These are phyloP conservation scores for Acrossocheilus fasciatus DNA, from an alignment of 2,797 vertebrate genomes.

Conservation along the genomic window DNA sequence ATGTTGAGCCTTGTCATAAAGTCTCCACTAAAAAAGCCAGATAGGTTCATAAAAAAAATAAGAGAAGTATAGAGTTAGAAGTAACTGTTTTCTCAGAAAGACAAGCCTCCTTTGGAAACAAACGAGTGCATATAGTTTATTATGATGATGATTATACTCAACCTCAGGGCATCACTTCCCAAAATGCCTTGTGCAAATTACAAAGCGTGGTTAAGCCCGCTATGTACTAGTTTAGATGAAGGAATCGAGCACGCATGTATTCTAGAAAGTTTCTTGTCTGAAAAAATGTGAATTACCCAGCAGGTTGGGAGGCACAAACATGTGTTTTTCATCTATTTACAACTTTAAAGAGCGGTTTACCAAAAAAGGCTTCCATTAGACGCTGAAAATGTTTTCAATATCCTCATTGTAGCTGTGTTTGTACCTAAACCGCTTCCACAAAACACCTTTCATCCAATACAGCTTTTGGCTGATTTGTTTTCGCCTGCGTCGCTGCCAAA, in stretches of 20 bases:
- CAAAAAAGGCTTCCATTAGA: slow-evolving; percentile 31
- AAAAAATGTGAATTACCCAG: slow-evolving; percentile 45
- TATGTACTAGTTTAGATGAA: slow-evolving; percentile 44
- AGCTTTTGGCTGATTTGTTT: slow-evolving; percentile 25
- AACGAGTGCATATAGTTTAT: slow-evolving; percentile 45
- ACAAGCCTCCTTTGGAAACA: slow-evolving; percentile 37
- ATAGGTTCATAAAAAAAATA: slow-evolving; percentile 15
- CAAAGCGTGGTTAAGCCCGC: slow-evolving; percentile 45
- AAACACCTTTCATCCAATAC: slow-evolving; percentile 40
- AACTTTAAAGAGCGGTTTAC: slow-evolving; percentile 52
- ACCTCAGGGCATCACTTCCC: slow-evolving; percentile 43
- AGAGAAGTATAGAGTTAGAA: neutral
- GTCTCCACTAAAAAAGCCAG: neutral
- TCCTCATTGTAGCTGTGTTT: slow-evolving; percentile 32
- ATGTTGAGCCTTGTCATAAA: neutral
- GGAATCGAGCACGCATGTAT: slow-evolving; percentile 27
- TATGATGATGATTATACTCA: slow-evolving; percentile 38
- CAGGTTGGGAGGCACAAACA: slow-evolving; percentile 56
- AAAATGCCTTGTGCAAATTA: slow-evolving; percentile 55
- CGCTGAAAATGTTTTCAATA: slow-evolving; percentile 38
- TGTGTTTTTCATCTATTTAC: slow-evolving; percentile 58
- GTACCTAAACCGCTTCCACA: slow-evolving; percentile 26
- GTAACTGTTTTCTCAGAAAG: slow-evolving; percentile 31
- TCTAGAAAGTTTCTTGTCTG: slow-evolving; percentile 32
- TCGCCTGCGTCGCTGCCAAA: slow-evolving; percentile 20